A percentile compares a stretch with the other conserved stretches of the same genome.
Conservation (phyloP, 2,113 vertebrate species). For the Vidua macroura region DNA sequence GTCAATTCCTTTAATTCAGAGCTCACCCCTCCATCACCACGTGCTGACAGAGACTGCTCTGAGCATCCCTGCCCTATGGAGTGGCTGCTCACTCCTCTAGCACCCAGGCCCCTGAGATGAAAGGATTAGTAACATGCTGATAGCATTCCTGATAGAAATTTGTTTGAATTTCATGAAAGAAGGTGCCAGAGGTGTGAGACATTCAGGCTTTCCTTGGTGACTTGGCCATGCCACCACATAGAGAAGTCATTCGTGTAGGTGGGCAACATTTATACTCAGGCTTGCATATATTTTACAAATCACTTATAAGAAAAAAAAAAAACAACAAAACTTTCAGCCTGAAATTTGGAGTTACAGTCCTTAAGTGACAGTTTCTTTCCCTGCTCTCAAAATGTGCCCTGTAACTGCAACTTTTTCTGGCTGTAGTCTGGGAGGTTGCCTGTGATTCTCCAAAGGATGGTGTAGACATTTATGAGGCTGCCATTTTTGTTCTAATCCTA, state of each 20-base stretch:
- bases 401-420: background rate
- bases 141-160: background rate
- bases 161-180: background rate
- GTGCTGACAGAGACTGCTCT: background rate
- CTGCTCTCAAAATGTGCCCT: background rate
- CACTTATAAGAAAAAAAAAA: background rate
- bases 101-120: background rate
- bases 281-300: background rate
- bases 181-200: background rate
- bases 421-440: background rate
- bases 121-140: background rate
- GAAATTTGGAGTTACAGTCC: background rate
- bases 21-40: background rate
- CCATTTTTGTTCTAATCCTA: slow-evolving; percentile 66
- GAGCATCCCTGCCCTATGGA: fast-evolving
- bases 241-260: fast-evolving
- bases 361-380: background rate
- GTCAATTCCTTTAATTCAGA: background rate
- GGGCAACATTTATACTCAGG: fast-evolving
- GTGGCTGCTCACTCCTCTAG: background rate
- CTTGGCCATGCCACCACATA: background rate
- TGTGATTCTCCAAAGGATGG: slow-evolving; percentile 36
- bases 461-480: slow-evolving; percentile 40
- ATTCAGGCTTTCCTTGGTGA: background rate
- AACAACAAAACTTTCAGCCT: background rate